Conservation (phyloP, 2,797 vertebrate species). For the Pyrrhura leucotis region DNA sequence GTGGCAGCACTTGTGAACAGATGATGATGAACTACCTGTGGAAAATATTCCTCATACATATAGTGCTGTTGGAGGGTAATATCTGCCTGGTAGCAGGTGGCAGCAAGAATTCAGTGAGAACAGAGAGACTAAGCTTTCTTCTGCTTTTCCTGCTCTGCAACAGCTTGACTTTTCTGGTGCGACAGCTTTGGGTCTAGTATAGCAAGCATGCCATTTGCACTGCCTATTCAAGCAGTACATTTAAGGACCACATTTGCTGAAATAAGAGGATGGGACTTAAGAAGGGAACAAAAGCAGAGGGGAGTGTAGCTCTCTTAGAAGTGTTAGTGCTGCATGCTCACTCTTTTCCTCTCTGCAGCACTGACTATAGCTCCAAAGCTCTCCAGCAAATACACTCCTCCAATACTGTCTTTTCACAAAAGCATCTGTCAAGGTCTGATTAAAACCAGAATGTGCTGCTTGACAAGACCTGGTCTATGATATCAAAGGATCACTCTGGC, state of each 20-base stretch:
- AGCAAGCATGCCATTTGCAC: background rate
- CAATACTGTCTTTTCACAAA: background rate
- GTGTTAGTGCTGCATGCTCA: fast-evolving
- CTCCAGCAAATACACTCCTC: background rate
- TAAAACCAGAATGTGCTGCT: background rate
- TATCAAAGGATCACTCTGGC: background rate
- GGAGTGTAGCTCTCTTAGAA: background rate
- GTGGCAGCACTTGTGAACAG: background rate
- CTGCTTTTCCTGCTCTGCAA: background rate
- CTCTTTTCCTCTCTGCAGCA: background rate
- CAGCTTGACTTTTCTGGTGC: background rate
- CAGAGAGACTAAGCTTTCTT: background rate
- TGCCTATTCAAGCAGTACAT: background rate
- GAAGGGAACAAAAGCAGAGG: background rate
- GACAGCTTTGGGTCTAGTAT: background rate
- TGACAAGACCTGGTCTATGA: background rate
- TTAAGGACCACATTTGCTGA: background rate
- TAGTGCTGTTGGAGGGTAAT: background rate
- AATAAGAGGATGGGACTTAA: background rate
- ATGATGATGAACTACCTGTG: background rate
- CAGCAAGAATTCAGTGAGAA: background rate
- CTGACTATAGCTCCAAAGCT: background rate
- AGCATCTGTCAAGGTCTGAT: background rate
- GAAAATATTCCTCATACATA: background rate
- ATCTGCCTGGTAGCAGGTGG: background rate